Evolutionary conservation across 2,113 vertebrate species (phyloP), one percentile per base, ranked within the genome.

Genomic region (Perca schrenkii): DNA sequence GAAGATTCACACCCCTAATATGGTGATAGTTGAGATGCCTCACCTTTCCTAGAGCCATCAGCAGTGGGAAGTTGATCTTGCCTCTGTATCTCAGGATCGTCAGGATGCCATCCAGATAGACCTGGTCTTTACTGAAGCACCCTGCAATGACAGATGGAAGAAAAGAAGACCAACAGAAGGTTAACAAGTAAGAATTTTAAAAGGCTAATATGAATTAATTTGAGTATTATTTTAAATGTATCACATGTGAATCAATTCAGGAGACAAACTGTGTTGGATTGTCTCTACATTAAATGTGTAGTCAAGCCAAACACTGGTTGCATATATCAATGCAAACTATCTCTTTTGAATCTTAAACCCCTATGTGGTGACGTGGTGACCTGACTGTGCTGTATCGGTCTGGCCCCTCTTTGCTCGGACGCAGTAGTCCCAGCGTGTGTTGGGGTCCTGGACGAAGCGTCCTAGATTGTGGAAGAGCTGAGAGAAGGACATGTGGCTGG

Each of bases 41-140:
- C 88, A 98, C 98, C 97, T 99, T 99, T 70, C 98, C 98, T 19
- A 99, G 95, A n/a, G 97, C 96, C 77, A 96, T 97, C 74, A 99
- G 94, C 22, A 98, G 94, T 25, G 95, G 93, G 70, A 99, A 99
- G 95, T 99, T 93, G 52, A 99, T 99, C 90, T 96, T 95, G 22
- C 96, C 93, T 83, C 97, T 95, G 86, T 97, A 93, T 52, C 97
- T 95, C 22, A 99, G 95, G 86, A 99, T 97, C 88, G 94, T 96
- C 80, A 99, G 95, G 88, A 98, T 95, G 36, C 98, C 98, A 22
- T 99, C 97, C 88, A 99, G 86, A 82, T 99, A 99, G 2, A 99
- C 98, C 85, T 99, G 98, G 90, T 99, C 98, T 93, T 99, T 99
- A 92, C 96, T 98, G 95, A 99, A 99, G 86, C 98, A 99, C 3